phyloP scores from a whole-genome alignment of 2,888 invertebrate species.

The Baccha elongata region DNA sequence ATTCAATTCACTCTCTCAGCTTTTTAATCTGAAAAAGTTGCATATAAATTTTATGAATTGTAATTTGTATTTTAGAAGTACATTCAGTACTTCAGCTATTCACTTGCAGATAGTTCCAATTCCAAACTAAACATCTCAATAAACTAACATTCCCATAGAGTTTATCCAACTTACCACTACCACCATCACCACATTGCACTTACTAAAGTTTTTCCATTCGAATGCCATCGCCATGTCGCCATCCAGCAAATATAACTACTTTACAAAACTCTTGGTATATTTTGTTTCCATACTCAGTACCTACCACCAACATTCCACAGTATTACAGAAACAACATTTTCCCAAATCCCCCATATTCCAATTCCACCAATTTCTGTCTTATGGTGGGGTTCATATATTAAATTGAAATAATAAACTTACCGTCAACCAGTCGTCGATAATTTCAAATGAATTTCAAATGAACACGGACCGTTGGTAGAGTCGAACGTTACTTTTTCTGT shows the following conservation, averaged over 20 bases:
- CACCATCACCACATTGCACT: constrained; percentile 3
- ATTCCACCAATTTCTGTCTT: constrained; percentile 63
- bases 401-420: constrained; percentile 72
- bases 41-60: too few relatives aligned
- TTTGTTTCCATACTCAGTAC: constrained; percentile 46
- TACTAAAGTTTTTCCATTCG: constrained; percentile 42
- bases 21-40: too few relatives aligned
- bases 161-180: neutral
- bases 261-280: constrained; percentile 38
- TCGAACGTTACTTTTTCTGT: constrained; percentile 50
- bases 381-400: constrained; percentile 75
- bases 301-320: constrained; percentile 28
- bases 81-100: neutral
- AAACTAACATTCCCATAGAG: neutral
- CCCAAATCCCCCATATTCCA: constrained; percentile 63
- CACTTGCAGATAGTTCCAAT: too few relatives aligned
- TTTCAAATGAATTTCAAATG: constrained; percentile 75
- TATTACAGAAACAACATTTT: constrained; percentile 52
- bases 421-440: constrained; percentile 74
- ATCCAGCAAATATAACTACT: constrained; percentile 13
- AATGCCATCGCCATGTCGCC: constrained; percentile 17
- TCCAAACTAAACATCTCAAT: neutral
- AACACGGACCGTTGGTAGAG: constrained; percentile 70
- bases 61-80: too few relatives aligned
- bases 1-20: too few relatives aligned